These are phyloP conservation scores for Zaprionus lachaisei DNA, from an alignment of 1,140 invertebrate species.

Conservation along the genomic window DNA sequence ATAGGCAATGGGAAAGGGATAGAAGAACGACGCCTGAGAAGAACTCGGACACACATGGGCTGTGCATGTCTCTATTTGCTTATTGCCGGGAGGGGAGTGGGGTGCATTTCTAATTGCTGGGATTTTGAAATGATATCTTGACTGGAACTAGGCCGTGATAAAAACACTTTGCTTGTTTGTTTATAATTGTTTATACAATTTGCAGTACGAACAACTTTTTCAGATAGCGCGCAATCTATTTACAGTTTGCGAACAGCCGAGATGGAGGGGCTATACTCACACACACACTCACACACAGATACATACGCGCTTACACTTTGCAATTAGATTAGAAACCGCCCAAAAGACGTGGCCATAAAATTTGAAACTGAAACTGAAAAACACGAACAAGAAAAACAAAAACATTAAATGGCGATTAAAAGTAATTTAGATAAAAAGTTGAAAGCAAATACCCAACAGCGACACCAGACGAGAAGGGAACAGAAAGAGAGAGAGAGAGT, in stretches of 20 bases:
- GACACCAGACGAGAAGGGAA: slow-evolving; percentile 26
- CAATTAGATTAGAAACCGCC: slow-evolving; percentile 77
- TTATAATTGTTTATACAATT: slow-evolving; percentile 82
- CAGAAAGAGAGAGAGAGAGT: slow-evolving; percentile 15
- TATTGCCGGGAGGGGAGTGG: not conserved
- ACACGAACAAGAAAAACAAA: slow-evolving; percentile 71
- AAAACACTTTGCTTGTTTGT: slow-evolving; percentile 73
- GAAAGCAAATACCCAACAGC: slow-evolving; percentile 44
- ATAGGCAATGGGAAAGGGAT: not conserved
- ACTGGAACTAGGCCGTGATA: slow-evolving; percentile 77
- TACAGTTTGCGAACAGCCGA: slow-evolving; percentile 30
- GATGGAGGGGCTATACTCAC: slow-evolving; percentile 17
- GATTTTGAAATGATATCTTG: slow-evolving; percentile 68
- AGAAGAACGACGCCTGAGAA: too few relatives aligned
- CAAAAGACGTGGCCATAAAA: slow-evolving; percentile 77
- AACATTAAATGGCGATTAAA: slow-evolving; percentile 83
- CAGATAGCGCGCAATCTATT: slow-evolving; percentile 70
- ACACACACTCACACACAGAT: slow-evolving; percentile 16
- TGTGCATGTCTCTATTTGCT: not conserved
- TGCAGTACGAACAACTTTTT: slow-evolving; percentile 54
- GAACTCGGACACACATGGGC: not conserved
- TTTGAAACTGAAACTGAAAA: slow-evolving; percentile 53
- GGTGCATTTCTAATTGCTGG: slow-evolving; percentile 23
- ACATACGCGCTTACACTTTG: slow-evolving; percentile 61
- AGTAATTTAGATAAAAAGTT: slow-evolving; percentile 81